A percentile compares a stretch with the other conserved stretches of the same genome.
phyloP scores from a whole-genome alignment of 2,888 invertebrate species.

The Drosophila longiperda region DNA sequence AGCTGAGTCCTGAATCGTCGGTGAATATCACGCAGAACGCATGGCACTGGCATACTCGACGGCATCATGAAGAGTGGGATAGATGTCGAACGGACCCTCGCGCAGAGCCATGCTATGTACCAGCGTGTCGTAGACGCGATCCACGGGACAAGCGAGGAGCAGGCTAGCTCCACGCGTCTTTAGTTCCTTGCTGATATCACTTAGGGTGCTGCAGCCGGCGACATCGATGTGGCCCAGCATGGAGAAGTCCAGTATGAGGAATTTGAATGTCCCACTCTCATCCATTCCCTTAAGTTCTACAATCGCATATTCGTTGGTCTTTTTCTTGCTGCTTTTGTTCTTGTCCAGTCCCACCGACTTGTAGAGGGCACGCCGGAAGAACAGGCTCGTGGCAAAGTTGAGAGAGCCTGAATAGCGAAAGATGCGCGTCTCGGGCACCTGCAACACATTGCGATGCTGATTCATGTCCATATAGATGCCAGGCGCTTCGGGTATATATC shows the following conservation, averaged over 20 bases:
- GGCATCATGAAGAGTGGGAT: slow-evolving; percentile 88
- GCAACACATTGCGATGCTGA: slow-evolving; percentile 88
- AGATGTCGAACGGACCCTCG: slow-evolving; percentile 85
- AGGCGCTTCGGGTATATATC: slow-evolving; percentile 87
- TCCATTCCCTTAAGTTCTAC: slow-evolving; percentile 57
- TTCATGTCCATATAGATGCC: slow-evolving; percentile 89
- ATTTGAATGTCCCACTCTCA: slow-evolving; percentile 65
- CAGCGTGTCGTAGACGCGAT: slow-evolving; percentile 84
- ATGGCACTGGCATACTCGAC: slow-evolving; percentile 85
- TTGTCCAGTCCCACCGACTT: slow-evolving; percentile 85
- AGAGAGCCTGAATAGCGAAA: slow-evolving; percentile 89
- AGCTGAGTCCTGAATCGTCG: slow-evolving; percentile 8
- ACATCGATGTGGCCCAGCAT: slow-evolving; percentile 88
- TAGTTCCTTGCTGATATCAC: slow-evolving; percentile 86
- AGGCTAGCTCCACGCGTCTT: slow-evolving; percentile 86
- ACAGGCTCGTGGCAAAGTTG: slow-evolving; percentile 88
- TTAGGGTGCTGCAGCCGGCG: slow-evolving; percentile 87
- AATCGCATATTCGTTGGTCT: slow-evolving; percentile 52
- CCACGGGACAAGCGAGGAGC: slow-evolving; percentile 86
- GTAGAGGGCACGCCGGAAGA: slow-evolving; percentile 87
- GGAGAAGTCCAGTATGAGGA: slow-evolving; percentile 87
- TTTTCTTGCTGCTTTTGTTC: slow-evolving; percentile 23
- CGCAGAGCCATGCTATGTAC: slow-evolving; percentile 83
- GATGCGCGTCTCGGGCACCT: slow-evolving; percentile 88
- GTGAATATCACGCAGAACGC: slow-evolving; percentile 72